Percentiles rank a stretch among this genome's conserved stretches.
Conservation (phyloP, 1,140 invertebrate genomes). For the Babylonia areolata region DNA sequence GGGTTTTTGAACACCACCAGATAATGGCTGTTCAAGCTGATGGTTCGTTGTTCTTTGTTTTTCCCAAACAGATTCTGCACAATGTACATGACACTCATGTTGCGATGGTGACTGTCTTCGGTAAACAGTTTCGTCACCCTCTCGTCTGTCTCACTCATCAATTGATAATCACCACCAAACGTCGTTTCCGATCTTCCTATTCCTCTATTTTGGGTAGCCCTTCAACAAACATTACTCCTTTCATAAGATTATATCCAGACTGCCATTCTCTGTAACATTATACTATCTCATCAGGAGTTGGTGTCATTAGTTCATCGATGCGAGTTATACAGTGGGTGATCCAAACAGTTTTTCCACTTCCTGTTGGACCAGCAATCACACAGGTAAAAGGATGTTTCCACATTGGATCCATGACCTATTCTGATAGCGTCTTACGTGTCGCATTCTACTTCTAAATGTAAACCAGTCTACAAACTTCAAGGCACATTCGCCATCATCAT, state of each 20-base stretch:
- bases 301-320: not conserved
- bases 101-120: slow-evolving; percentile 40
- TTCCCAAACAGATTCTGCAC: slow-evolving; percentile 48
- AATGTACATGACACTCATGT: slow-evolving; percentile 42
- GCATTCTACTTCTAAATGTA: no score
- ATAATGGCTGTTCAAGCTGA: slow-evolving; percentile 46
- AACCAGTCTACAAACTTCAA: no score
- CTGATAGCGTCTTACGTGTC: not conserved
- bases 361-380: no score
- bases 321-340: not conserved
- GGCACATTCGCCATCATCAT: no score
- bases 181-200: no score
- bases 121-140: slow-evolving; percentile 41
- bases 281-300: slow-evolving; percentile 31
- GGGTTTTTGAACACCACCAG: slow-evolving; percentile 42
- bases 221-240: slow-evolving; percentile 24
- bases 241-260: no score
- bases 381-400: slow-evolving; percentile 24
- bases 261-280: slow-evolving; percentile 46
- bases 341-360: no score
- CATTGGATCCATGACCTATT: slow-evolving; percentile 15
- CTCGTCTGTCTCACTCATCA: slow-evolving; percentile 40
- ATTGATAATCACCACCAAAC: no score
- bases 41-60: slow-evolving; percentile 44
- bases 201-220: no score